Evolutionary conservation across 2,113 vertebrate genomes (phyloP), one percentile per base, ranked within the genome.

Genomic region (Casuarius casuarius): DNA sequence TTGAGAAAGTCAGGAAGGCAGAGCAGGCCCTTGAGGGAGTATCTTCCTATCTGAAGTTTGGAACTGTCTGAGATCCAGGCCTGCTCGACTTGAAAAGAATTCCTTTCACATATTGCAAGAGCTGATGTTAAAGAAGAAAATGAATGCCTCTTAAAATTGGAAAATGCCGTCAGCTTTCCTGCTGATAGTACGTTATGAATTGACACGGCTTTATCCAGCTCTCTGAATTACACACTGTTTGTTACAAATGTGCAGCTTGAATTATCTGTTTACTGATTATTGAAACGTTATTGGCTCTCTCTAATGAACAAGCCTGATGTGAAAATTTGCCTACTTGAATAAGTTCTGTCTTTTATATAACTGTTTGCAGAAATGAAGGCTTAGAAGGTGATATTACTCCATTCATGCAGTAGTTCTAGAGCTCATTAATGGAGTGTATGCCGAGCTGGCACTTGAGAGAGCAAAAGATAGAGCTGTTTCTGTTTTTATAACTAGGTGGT

Each of bases 401-500:
- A 28, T 51, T 61, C 14, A 11, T 35, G 63, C 66, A 56, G 42
- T 31, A 58, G 44, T 88, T 80, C 31, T 48, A 18, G 10, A 56
- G 35, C 40, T 82, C 8, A 0, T 38, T 23, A 16, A 29, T 26
- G 18, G 42, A 26, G 63, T 3, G 10, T 13, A 0, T 3, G 23
- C 31, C 48, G 67, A 84, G 87, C 26, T 71, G 67, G 52, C 21
- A 1, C 23, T 52, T 19, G 42, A 0, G 7, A 74, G 61, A 10
- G 5, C 26, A 14, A 12, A 74, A 14, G 35, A 0, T 22, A 3
- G 6, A 62, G 26, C 88, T 44, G 46, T 62, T 68, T 76, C 42
- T 28, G 16, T 91, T 73, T 87, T 56, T 46, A 0, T 68, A 26
- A 49, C 95, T 96, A 96, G 96, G 3, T 96, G 96, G 96, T 91